phyloP scores from a whole-genome alignment of 1,140 invertebrate genomes.

The Venustaconcha ellipsiformis region DNA sequence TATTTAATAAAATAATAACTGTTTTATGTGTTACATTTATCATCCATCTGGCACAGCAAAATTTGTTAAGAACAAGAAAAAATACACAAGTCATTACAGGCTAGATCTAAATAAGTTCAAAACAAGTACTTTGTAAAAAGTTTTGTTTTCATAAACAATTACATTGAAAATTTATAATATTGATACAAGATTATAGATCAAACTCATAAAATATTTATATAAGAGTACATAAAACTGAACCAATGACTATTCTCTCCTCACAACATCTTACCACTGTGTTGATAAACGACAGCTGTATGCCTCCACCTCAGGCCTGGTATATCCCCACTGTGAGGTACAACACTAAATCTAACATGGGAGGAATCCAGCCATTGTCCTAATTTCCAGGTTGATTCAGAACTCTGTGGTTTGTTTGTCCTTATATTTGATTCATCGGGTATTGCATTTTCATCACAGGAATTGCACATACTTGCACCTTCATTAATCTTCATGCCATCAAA shows the following conservation, averaged over 20 bases:
- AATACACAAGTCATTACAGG: too few relatives aligned
- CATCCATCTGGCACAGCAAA: too few relatives aligned
- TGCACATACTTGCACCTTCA: not conserved
- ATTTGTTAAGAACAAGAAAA: too few relatives aligned
- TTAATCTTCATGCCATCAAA: not conserved
- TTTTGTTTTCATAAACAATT: not conserved
- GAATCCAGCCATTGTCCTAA: not conserved
- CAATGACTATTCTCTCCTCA: not conserved
- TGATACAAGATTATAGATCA: not conserved
- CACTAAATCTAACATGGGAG: conserved; percentile 13
- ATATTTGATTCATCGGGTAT: not conserved
- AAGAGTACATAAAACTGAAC: not conserved
- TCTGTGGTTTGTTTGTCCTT: not conserved
- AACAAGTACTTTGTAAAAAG: too few relatives aligned
- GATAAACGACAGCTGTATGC: conserved; percentile 55
- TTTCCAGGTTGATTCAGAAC: not conserved
- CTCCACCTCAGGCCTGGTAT: conserved; percentile 63
- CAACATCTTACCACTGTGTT: conserved; percentile 44
- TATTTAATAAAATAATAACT: too few relatives aligned
- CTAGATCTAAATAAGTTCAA: too few relatives aligned
- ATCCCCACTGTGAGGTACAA: conserved; percentile 40
- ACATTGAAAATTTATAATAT: not conserved
- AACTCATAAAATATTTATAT: not conserved
- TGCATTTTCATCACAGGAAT: not conserved
- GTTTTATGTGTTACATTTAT: too few relatives aligned